Evolutionary conservation across 2,888 invertebrate species (phyloP), one percentile per base, ranked within the genome.

Genomic region (Teleiodes luculella): DNA sequence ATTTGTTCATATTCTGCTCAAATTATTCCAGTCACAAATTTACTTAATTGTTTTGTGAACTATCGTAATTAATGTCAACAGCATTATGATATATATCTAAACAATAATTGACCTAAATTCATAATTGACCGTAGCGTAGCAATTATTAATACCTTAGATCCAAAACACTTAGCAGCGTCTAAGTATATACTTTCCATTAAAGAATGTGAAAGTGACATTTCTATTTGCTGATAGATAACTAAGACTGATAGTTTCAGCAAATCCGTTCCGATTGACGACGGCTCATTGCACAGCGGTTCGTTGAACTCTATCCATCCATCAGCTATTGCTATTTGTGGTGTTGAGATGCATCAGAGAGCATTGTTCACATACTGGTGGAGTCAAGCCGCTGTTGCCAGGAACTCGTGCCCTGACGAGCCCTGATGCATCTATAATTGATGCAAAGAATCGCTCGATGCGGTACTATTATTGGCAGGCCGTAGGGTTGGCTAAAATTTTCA

Each of bases 291-390:
- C 52, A 57, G 62, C 64, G 74, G 80, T 79, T 78, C 72, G 75
- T 81, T 74, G 80, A 78, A 79, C 82, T 71, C 76, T 64, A 67
- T 70, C 71, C 71, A 72, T 70, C 66, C 66, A 71, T 74, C 71
- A 71, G 39, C 39, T 16, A 41, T 41, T 18, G 67, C 77, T 86
- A 84, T 84, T 86, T 83, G 72, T 70, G 80, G 78, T 76, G 66
- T 67, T 65, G 64, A 65, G 61, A 61, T 63, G 64, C 61, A 74
- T 11, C 43, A 45, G 75, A 74, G 65, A 70, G 79, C 84, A 88
- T 86, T 82, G 81, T 79, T 78, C 78, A 79, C 86, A 88, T 89
- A 79, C 78, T 84, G 66, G 56, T 65, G 71, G 77, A 86, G 89
- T 86, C 88, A 85, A 70, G 72, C 68, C 64, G 76, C 73, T 63